Evolutionary conservation across 2,797 vertebrate species (phyloP).

Genomic region (Meda fulgida): DNA sequence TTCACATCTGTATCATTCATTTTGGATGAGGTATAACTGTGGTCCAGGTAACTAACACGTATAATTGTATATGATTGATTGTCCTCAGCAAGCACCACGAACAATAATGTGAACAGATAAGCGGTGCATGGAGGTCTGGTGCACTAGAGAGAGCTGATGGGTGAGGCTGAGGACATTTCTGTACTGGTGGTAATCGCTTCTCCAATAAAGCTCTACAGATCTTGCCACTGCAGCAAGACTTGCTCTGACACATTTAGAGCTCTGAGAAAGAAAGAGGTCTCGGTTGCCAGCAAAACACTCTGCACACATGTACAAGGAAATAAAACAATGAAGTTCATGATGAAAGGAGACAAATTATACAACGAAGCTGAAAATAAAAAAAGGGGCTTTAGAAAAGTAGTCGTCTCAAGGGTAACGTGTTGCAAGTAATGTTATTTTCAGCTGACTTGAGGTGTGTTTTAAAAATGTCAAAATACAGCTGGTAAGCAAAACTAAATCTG

Average conservation of each 20-base stretch:
- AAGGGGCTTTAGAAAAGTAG: background rate
- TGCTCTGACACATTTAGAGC: slow-evolving; percentile 39
- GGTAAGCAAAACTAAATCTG: background rate
- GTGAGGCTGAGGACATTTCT: slow-evolving; percentile 14
- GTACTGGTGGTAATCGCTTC: background rate
- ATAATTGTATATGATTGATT: background rate
- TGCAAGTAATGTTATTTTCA: background rate
- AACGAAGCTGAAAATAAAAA: background rate
- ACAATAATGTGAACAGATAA: background rate
- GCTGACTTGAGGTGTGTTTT: background rate
- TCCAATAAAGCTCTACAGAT: slow-evolving; percentile 4
- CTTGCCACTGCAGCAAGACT: slow-evolving; percentile 7
- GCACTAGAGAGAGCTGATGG: slow-evolving; percentile 26
- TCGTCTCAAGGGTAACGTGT: background rate
- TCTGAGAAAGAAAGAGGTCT: slow-evolving; percentile 35
- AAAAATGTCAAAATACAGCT: background rate
- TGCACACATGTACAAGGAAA: background rate
- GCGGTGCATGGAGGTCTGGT: background rate
- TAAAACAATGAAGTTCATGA: slow-evolving; percentile 5
- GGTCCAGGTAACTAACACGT: background rate
- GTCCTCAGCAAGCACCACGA: background rate
- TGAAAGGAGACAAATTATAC: slow-evolving; percentile 23
- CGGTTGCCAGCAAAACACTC: background rate
- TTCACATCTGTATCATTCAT: background rate
- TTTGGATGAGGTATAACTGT: background rate